Conservation (phyloP, 2,888 invertebrate species). For the Eurytoma californica region DNA sequence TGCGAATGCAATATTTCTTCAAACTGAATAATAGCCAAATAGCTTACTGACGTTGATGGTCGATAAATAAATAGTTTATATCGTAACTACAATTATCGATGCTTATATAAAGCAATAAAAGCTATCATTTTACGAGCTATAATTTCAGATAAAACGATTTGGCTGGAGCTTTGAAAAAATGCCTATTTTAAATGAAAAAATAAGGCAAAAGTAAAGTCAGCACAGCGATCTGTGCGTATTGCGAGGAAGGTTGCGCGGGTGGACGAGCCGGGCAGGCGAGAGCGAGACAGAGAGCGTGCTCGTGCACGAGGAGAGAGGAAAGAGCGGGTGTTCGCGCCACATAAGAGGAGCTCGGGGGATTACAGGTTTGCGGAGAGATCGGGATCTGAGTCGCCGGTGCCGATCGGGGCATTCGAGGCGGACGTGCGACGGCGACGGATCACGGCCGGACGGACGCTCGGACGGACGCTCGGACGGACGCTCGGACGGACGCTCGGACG, state of each 20-base stretch:
- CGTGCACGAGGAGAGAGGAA: slow-evolving; percentile 17
- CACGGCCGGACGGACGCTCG: slow-evolving; percentile 20
- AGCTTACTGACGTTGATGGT: background rate
- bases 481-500: slow-evolving; percentile 63
- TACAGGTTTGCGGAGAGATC: slow-evolving; percentile 75
- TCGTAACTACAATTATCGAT: background rate
- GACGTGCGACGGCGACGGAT: background rate
- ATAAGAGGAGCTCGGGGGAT: slow-evolving; percentile 63
- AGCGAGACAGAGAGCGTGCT: background rate
- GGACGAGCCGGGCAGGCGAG: slow-evolving; percentile 20
- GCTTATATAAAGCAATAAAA: slow-evolving; percentile 2
- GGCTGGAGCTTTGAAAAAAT: too few relatives aligned
- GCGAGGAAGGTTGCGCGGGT: slow-evolving; percentile 14
- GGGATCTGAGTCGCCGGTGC: slow-evolving; percentile 71
- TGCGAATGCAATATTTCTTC: too few relatives aligned
- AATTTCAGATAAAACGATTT: background rate
- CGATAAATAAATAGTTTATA: background rate
- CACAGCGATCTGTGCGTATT: too few relatives aligned
- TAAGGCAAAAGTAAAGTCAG: too few relatives aligned
- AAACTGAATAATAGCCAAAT: background rate
- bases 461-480: slow-evolving; percentile 38
- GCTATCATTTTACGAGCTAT: background rate
- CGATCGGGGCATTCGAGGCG: slow-evolving; percentile 63
- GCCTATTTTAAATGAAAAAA: too few relatives aligned
- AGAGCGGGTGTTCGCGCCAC: slow-evolving; percentile 43